Evolutionary conservation across 2,113 vertebrate genomes (phyloP).

Genomic region (Myotis brandtii): DNA sequence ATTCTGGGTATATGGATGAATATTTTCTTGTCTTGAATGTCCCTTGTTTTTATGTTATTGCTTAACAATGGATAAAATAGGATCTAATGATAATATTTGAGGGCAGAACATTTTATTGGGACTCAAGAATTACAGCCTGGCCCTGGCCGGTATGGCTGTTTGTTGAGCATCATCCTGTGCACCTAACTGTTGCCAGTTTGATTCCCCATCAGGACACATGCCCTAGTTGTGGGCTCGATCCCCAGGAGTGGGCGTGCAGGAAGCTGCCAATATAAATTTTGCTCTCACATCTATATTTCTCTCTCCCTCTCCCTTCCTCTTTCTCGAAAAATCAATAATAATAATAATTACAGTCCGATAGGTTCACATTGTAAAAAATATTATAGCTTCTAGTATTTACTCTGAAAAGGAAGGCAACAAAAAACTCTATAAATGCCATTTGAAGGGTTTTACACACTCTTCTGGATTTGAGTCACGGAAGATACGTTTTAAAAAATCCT

Average conservation of each 20-base stretch:
- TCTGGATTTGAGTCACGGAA: background rate
- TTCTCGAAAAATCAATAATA: too few relatives aligned
- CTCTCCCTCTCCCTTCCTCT: too few relatives aligned
- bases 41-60: background rate
- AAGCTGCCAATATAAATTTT: too few relatives aligned
- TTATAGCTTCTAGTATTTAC: background rate
- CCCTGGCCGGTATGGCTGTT: too few relatives aligned
- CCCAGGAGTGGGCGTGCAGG: too few relatives aligned
- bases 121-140: background rate
- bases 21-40: constrained; percentile 40
- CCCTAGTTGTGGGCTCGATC: too few relatives aligned
- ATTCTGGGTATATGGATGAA: background rate
- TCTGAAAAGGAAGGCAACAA: constrained; percentile 31
- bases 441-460: background rate
- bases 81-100: background rate
- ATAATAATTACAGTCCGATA: background rate
- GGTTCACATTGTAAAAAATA: background rate
- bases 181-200: too few relatives aligned
- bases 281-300: too few relatives aligned
- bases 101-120: background rate
- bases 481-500: background rate
- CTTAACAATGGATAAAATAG: background rate
- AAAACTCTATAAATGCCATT: background rate
- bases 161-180: too few relatives aligned
- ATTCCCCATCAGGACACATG: too few relatives aligned